Conservation (phyloP, 53 echinoderm and acorn worm genomes). For the Actinopyga echinites region DNA sequence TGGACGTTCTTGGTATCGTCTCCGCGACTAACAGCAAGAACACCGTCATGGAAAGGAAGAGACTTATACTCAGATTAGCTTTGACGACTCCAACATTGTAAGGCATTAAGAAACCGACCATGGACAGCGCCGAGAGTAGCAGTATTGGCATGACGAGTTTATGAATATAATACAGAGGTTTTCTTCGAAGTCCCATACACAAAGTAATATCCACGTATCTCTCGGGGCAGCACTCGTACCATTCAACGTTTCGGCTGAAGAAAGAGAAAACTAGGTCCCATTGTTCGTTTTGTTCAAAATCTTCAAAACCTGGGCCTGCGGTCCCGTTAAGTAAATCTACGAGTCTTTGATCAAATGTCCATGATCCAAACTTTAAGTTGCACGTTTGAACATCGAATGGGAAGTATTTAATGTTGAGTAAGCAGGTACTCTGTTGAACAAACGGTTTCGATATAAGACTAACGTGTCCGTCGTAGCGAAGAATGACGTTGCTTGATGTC, state of each 20-base stretch:
- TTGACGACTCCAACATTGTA: slow-evolving; percentile 99
- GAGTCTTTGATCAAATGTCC: slow-evolving; percentile 77
- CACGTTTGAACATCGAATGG: slow-evolving; percentile 91
- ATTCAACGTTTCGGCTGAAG: slow-evolving; percentile 65
- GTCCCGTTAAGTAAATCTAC: slow-evolving; percentile 81
- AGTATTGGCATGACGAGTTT: slow-evolving; percentile 96
- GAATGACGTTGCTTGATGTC: slow-evolving; percentile 71
- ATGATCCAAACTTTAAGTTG: slow-evolving; percentile 84
- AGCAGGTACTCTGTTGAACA: slow-evolving; percentile 88
- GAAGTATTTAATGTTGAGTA: slow-evolving; percentile 77
- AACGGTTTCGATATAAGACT: slow-evolving; percentile 82
- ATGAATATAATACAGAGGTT: slow-evolving; percentile 95
- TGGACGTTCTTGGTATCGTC: slow-evolving; percentile 93
- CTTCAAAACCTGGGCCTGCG: slow-evolving; percentile 51
- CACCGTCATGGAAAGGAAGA: slow-evolving; percentile 94
- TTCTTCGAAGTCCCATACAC: slow-evolving; percentile 71
- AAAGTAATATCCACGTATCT: slow-evolving; percentile 90
- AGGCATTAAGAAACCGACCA: slow-evolving; percentile 99
- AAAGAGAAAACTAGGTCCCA: slow-evolving; percentile 74
- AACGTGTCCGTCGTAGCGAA: slow-evolving; percentile 68
- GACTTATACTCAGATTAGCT: slow-evolving; percentile 91
- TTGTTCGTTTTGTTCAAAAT: slow-evolving; percentile 75
- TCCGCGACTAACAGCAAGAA: slow-evolving; percentile 94
- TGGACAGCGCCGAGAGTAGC: slow-evolving; percentile 86
- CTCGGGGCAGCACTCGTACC: slow-evolving; percentile 76